Conservation (phyloP, 2,113 vertebrate species). For the Lepus americanus region DNA sequence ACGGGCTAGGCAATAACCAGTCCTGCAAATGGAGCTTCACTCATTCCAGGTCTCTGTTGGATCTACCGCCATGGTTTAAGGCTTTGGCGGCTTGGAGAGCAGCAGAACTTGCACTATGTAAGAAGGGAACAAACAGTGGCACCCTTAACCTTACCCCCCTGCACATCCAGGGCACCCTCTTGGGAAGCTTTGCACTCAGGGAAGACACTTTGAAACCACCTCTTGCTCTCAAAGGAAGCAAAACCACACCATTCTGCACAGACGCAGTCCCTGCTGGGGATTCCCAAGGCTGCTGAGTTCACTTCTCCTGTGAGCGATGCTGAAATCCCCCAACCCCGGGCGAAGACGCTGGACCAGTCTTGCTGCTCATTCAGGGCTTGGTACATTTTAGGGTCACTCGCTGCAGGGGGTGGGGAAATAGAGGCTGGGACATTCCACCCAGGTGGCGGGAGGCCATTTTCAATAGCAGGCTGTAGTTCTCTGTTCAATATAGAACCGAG, state of each 20-base stretch:
- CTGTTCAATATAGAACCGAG: background rate
- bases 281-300: background rate
- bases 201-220: background rate
- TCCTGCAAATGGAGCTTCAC: background rate
- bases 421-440: background rate
- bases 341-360: background rate
- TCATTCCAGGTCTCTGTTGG: background rate
- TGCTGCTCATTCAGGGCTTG: background rate
- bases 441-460: constrained; percentile 48
- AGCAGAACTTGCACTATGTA: background rate
- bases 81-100: background rate
- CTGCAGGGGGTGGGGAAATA: background rate
- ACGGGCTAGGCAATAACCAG: background rate
- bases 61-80: background rate
- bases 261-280: background rate
- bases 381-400: background rate
- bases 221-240: constrained; percentile 21
- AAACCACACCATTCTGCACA: background rate
- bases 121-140: background rate
- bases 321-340: background rate
- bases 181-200: background rate
- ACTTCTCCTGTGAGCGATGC: background rate
- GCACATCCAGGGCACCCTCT: background rate
- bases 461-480: background rate
- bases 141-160: background rate